Conservation (phyloP, 2,888 invertebrate species). For the Cheilosia vulpina region DNA sequence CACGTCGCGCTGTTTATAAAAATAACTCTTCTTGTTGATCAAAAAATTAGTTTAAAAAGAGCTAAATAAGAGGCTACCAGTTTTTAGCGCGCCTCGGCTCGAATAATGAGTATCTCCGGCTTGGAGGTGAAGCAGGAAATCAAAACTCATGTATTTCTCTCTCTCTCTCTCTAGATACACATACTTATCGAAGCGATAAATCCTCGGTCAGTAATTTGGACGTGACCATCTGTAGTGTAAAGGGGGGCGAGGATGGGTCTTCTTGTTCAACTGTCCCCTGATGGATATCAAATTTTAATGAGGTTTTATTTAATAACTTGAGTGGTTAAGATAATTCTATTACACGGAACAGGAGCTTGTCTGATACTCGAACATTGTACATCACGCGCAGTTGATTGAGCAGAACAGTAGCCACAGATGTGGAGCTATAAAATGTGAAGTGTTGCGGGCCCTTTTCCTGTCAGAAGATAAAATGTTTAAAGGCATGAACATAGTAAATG, state of each 20-base stretch:
- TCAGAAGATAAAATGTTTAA: not conserved
- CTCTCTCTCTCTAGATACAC: slow-evolving; percentile 51
- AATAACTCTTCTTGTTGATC: slow-evolving; percentile 81
- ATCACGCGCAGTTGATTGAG: slow-evolving; percentile 18
- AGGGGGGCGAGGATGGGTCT: not conserved
- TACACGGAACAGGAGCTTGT: slow-evolving; percentile 44
- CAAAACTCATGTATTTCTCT: slow-evolving; percentile 16
- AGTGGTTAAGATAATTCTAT: slow-evolving; percentile 55
- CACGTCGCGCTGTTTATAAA: slow-evolving; percentile 84
- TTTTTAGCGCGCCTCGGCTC: slow-evolving; percentile 70
- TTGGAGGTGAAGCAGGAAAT: slow-evolving; percentile 52
- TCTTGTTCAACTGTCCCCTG: slow-evolving; percentile 44
- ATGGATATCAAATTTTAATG: slow-evolving; percentile 71
- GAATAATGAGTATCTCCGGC: slow-evolving; percentile 63
- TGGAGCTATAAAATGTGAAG: not conserved
- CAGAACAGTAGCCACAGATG: slow-evolving; percentile 40
- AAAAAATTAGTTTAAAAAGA: slow-evolving; percentile 75
- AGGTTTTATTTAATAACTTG: slow-evolving; percentile 62
- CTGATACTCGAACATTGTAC: not conserved
- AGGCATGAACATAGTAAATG: not conserved
- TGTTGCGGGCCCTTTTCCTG: not conserved
- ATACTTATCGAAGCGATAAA: slow-evolving; percentile 71
- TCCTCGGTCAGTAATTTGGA: slow-evolving; percentile 69
- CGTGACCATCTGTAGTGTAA: slow-evolving; percentile 60
- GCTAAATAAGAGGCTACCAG: slow-evolving; percentile 75